These are phyloP conservation scores for Chionis minor DNA, from an alignment of 2,113 vertebrate species.

Conservation along the genomic window DNA sequence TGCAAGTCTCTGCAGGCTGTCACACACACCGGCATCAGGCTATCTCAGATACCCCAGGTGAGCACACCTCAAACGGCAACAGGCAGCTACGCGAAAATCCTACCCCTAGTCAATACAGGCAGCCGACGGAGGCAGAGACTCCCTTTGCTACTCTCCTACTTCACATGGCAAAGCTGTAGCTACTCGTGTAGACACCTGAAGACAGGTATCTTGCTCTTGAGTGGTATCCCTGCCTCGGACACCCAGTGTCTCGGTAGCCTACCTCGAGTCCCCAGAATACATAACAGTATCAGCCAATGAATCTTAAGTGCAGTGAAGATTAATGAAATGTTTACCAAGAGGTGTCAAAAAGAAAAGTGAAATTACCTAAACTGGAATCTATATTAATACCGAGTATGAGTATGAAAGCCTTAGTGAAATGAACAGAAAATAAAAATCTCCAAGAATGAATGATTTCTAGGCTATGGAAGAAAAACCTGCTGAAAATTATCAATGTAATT, in stretches of 20 bases:
- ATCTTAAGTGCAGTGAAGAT: neutral
- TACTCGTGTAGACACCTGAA: neutral
- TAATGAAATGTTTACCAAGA: neutral
- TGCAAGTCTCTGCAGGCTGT: neutral
- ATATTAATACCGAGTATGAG: neutral
- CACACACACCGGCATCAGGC: rapidly evolving
- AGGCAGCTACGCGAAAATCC: neutral
- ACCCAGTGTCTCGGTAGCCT: neutral
- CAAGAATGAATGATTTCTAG: neutral
- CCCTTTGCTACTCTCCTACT: neutral
- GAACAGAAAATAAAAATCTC: neutral
- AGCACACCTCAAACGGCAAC: neutral
- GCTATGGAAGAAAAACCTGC: neutral
- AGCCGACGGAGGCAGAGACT: neutral
- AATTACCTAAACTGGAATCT: neutral
- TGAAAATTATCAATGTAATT: neutral
- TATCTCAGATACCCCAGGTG: neutral
- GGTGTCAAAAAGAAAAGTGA: neutral
- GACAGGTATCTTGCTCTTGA: neutral
- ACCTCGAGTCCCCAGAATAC: neutral
- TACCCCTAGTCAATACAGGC: neutral
- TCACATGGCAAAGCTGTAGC: neutral
- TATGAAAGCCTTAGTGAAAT: neutral
- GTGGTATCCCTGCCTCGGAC: neutral
- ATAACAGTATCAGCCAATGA: neutral